Conservation (phyloP, 2,797 vertebrate species). For the Takifugu ocellatus region DNA sequence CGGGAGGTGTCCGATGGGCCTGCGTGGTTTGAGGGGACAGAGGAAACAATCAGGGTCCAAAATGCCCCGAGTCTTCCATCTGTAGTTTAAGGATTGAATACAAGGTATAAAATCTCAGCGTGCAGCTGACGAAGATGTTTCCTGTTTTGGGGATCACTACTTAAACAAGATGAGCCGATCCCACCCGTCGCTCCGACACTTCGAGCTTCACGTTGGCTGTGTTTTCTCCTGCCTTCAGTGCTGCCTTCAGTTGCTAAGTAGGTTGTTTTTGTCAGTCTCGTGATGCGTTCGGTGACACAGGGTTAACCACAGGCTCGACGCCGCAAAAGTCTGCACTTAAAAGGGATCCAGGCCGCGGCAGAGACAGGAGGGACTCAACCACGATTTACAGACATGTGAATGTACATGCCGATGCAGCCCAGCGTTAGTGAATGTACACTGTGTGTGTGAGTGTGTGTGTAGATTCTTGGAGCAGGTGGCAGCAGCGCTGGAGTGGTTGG, state of each 20-base stretch:
- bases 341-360: neutral
- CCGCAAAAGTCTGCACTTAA: neutral
- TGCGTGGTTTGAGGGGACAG: slow-evolving; percentile 33
- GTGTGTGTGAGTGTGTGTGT: slow-evolving; percentile 23
- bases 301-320: slow-evolving; percentile 8
- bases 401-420: slow-evolving; percentile 17
- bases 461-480: slow-evolving; percentile 49
- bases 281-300: slow-evolving; percentile 9
- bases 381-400: neutral
- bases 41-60: slow-evolving; percentile 27
- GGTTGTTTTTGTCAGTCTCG: neutral
- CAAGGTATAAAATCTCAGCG: too few species aligned
- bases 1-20: slow-evolving; percentile 38
- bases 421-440: slow-evolving; percentile 22
- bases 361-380: neutral
- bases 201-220: too few species aligned
- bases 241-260: too few species aligned
- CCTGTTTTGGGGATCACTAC: too few species aligned
- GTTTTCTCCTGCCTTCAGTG: too few species aligned
- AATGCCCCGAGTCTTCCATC: slow-evolving; percentile 18
- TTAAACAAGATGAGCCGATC: too few species aligned
- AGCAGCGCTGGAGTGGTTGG: slow-evolving; percentile 8
- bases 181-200: too few species aligned
- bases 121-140: too few species aligned
- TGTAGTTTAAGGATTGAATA: neutral